Evolutionary conservation across 1,140 invertebrate species (phyloP), one percentile per base, ranked within the genome.

Genomic region (Drosophila sucinea): DNA sequence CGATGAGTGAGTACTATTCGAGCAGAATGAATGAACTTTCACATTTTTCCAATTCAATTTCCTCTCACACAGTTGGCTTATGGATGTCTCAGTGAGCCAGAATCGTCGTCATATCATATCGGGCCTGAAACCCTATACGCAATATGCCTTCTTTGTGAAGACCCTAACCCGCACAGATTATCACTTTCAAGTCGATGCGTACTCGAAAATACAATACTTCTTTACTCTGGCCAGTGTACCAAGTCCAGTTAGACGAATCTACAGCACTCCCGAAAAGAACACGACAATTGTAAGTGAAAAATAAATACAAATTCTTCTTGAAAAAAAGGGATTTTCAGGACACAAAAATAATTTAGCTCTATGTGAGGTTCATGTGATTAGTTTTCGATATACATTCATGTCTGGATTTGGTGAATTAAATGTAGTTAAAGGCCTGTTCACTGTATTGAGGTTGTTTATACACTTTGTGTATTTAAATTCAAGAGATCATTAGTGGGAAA

Each of bases 91-190:
- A 51, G 23, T 65, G n/a, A 57, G 41, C 63, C n/a, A 70, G 60
- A 69, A 84, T 60, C 64, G 89, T n/a, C 92, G 93, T 73, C 79
- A 92, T 47, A 92, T 95, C 17, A 90, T 98, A 11, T 93, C 94
- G 1, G 93, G 94, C 32, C 93, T 98, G 0, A 95, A 96, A 82
- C 96, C 97, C 0, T 97, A 94, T 91, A 98, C 97, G 0, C 95
- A 96, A 73, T 99, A 99, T 92, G 98, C 97, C 0, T 95, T 96
- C 67, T 98, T 98, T 91, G 95, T 98, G 0, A 97, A 97, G 92
- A 98, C 97, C 0, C 96, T 93, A 57, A 98, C 96, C 0, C 95
- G 98, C 58, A 94, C 95, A 2, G 87, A 91, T 40, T 90, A 90
- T 95, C 95, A 69, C 95, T 96, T 91, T 93, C 93, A 72, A 94